These are phyloP conservation scores for Nezara viridula DNA, from an alignment of 2,888 invertebrate species.

Conservation along the genomic window DNA sequence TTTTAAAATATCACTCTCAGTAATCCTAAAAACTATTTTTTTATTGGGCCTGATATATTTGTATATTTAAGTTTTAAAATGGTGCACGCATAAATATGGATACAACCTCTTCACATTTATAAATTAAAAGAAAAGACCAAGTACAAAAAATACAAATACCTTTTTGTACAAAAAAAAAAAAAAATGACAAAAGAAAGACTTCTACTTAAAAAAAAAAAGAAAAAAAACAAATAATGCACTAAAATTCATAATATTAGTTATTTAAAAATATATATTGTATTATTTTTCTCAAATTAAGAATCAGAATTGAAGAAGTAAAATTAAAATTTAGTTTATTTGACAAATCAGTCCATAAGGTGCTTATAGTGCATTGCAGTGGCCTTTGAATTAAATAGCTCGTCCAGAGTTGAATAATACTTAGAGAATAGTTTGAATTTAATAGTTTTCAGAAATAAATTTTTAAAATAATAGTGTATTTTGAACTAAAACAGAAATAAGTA, in stretches of 20 bases:
- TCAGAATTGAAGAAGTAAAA: background rate
- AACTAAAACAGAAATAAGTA: background rate
- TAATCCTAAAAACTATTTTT: background rate
- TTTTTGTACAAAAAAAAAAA: too few species aligned
- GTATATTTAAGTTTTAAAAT: background rate
- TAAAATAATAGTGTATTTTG: background rate
- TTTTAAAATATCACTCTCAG: background rate
- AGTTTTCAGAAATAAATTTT: background rate
- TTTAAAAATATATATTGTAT: background rate
- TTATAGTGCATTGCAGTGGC: conserved; percentile 9
- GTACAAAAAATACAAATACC: too few species aligned
- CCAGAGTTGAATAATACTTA: background rate
- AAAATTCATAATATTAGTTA: background rate
- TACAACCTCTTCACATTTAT: too few species aligned
- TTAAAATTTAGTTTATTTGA: background rate
- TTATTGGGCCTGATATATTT: background rate
- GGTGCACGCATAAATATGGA: background rate
- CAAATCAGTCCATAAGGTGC: conserved; percentile 24
- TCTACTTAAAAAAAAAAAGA: background rate
- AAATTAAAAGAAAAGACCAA: too few species aligned
- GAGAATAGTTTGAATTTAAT: background rate
- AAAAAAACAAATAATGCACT: too few species aligned
- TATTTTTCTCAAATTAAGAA: background rate
- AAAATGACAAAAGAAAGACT: too few species aligned
- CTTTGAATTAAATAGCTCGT: background rate